phyloP scores from a whole-genome alignment of 2,113 vertebrate species.

The Oreocharis arfaki region DNA sequence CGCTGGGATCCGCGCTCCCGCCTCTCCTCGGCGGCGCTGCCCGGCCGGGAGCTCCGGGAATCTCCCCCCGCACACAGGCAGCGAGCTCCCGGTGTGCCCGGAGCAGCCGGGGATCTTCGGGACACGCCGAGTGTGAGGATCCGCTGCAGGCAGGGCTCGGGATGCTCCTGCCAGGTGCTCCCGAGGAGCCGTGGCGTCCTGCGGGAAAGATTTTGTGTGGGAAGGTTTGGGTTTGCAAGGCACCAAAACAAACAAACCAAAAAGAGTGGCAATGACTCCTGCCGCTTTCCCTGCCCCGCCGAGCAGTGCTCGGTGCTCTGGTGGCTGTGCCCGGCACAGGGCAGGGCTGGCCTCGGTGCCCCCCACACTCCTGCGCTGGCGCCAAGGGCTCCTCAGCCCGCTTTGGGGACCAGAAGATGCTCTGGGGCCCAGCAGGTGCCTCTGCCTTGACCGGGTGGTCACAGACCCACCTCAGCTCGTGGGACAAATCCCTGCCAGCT shows the following conservation, averaged over 20 bases:
- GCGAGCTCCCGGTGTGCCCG: accelerated
- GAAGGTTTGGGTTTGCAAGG: not conserved
- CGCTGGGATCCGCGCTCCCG: not conserved
- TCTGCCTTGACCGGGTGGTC: not conserved
- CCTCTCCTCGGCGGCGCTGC: not conserved
- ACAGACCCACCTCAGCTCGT: not conserved
- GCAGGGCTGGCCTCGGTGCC: not conserved
- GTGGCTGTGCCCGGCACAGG: accelerated
- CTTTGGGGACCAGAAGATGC: not conserved
- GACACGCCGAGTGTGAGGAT: accelerated
- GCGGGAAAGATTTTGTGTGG: not conserved
- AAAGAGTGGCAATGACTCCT: not conserved
- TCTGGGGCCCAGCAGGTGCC: not conserved
- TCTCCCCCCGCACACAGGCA: not conserved
- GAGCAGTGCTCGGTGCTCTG: accelerated
- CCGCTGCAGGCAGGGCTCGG: not conserved
- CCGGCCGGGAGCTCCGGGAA: not conserved
- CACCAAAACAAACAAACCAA: not conserved
- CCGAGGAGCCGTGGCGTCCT: not conserved
- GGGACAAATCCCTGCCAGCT: not conserved
- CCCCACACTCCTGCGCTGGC: accelerated
- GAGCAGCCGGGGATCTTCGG: not conserved
- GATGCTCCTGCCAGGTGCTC: not conserved
- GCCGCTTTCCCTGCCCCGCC: accelerated
- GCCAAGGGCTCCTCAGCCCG: not conserved